A percentile compares a stretch with the other conserved stretches of the same genome.
Conservation (phyloP, 2,113 vertebrate genomes). For the Pachypanchax playfairii region DNA sequence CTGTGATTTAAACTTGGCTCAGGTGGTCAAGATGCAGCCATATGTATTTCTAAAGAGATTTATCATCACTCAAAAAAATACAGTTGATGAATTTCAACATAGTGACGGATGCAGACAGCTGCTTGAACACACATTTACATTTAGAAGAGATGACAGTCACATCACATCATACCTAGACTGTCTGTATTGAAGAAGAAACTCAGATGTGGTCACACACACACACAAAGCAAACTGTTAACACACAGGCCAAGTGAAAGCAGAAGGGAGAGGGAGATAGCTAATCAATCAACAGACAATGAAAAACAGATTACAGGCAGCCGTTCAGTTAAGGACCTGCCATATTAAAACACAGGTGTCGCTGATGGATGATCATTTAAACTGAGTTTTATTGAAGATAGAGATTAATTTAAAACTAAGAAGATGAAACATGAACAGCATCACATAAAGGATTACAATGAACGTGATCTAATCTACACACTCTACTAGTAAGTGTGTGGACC, state of each 20-base stretch:
- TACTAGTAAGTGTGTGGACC: background rate
- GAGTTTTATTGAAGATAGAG: conserved; percentile 10
- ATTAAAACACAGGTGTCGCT: background rate
- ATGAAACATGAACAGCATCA: background rate
- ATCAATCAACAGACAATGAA: conserved; percentile 35
- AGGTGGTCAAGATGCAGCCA: background rate
- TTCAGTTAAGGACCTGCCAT: conserved; percentile 26
- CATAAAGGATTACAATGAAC: background rate
- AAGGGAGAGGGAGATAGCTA: background rate
- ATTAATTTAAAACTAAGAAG: conserved; percentile 27
- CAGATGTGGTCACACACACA: background rate
- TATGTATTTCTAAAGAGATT: background rate
- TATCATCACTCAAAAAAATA: background rate
- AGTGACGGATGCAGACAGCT: background rate
- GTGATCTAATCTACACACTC: background rate
- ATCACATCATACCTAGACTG: conserved; percentile 4
- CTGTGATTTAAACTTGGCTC: too few species aligned
- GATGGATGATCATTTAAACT: conserved; percentile 23
- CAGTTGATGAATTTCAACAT: background rate
- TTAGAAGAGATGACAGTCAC: background rate
- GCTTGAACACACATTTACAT: background rate
- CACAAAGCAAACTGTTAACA: conserved; percentile 2
- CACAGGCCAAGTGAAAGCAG: background rate
- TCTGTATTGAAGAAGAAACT: background rate
- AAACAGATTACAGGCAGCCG: conserved; percentile 31